phyloP scores from a whole-genome alignment of 2,113 vertebrate species.

The Scartelaos histophorus region DNA sequence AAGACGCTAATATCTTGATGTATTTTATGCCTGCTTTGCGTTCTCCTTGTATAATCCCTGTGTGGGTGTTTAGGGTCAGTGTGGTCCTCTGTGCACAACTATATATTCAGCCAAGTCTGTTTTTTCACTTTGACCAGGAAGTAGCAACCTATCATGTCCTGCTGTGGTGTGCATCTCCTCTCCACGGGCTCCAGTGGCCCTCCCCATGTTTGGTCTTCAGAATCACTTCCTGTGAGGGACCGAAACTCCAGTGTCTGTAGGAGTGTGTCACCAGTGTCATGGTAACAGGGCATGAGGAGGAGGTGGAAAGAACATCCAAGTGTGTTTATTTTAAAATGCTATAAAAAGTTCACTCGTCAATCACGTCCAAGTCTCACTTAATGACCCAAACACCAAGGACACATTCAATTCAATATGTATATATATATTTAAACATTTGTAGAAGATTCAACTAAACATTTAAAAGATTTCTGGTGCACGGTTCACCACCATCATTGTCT shows the following conservation, averaged over 20 bases:
- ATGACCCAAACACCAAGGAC: not conserved
- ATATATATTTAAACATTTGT: not conserved
- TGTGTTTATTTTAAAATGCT: conserved; percentile 36
- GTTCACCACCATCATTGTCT: too few relatives aligned
- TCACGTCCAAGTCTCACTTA: not conserved
- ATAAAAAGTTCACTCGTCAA: not conserved
- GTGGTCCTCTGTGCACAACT: conserved; percentile 39
- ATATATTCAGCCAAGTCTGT: conserved; percentile 54
- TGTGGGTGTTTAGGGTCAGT: conserved; percentile 19
- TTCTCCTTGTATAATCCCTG: not conserved
- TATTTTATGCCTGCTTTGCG: not conserved
- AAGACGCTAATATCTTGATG: not conserved
- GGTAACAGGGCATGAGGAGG: conserved; percentile 26
- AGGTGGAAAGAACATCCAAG: conserved; percentile 42
- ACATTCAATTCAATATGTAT: not conserved
- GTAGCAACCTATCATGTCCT: conserved; percentile 52
- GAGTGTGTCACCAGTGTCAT: conserved; percentile 47
- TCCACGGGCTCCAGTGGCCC: conserved; percentile 57
- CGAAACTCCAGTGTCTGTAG: conserved; percentile 33
- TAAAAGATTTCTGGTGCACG: too few relatives aligned
- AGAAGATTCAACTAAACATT: too few relatives aligned
- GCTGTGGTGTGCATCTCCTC: conserved; percentile 58
- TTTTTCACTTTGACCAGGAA: conserved; percentile 60
- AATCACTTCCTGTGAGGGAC: conserved; percentile 69
- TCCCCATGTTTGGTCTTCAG: conserved; percentile 65